Conservation (phyloP, 2,888 invertebrate genomes). For the Laothoe populi region DNA sequence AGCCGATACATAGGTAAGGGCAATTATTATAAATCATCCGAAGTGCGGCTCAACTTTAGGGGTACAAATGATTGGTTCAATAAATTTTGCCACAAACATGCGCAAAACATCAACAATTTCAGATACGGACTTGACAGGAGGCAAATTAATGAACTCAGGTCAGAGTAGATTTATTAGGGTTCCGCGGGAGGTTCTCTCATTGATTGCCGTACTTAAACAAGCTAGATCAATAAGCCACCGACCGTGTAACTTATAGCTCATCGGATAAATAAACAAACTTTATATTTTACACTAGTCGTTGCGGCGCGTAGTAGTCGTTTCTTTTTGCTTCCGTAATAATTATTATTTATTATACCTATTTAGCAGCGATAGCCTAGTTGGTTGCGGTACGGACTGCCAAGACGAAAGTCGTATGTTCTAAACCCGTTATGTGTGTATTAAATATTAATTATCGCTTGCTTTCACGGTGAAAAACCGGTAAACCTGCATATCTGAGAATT, state of each 20-base stretch:
- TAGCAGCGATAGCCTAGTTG: no score
- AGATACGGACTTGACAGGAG: conserved; percentile 73
- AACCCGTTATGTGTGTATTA: no score
- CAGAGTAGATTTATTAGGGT: conserved; percentile 74
- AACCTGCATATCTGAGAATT: no score
- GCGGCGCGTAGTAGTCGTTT: not conserved
- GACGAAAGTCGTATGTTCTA: no score
- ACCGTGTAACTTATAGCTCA: conserved; percentile 40
- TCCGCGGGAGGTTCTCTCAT: conserved; percentile 52
- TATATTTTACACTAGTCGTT: not conserved
- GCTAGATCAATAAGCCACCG: conserved; percentile 45
- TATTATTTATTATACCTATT: no score
- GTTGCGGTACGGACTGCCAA: no score
- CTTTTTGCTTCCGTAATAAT: not conserved
- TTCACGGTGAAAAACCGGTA: no score
- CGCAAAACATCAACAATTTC: conserved; percentile 80
- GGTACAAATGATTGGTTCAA: conserved; percentile 67
- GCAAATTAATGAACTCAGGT: conserved; percentile 77
- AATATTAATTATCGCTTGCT: no score
- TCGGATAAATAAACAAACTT: conserved; percentile 15
- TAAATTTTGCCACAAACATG: conserved; percentile 71
- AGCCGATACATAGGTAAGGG: conserved; percentile 35
- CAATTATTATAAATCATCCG: conserved; percentile 61
- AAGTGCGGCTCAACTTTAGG: conserved; percentile 58
- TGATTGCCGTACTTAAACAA: conserved; percentile 44